Base-by-base conservation (phyloP, 1,140 invertebrate genomes). In the Trialeurodes vaporariorum region DNA sequence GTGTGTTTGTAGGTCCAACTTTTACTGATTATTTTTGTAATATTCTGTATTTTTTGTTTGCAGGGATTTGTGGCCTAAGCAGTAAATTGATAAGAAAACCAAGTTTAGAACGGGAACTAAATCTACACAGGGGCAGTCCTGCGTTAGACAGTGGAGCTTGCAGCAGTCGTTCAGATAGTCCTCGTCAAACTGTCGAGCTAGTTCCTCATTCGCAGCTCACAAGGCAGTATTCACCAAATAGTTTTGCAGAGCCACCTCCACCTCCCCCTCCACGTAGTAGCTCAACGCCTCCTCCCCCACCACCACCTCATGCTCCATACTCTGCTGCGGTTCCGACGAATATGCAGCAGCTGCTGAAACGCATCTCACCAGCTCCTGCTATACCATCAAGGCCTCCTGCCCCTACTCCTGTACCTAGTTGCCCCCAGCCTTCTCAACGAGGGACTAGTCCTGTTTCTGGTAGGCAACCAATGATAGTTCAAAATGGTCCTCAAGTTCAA, bases 111-210 rank as follows among this genome's bases (percentile, higher is more conserved):
- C 81, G 89, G 59, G 90, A 92, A 75, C 76, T 88, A 23, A 84
- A 80, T 72, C 78, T 89, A 25, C 87, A 89, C 64, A 82, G 91
- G 65, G 87, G 88, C 11, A 93, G 91, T 78, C 92, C 92, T 0
- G 91, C 90, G 0, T 80, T 93, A 59, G 92, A 94, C 71, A 93
- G 90, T 60, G 90, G 90, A 9, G 90, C 90, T 21, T 91, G 89
- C 22, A 93, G 91, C 75, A 92, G 91, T 12, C 82, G 93, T 25
- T 94, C 92, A 0, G 92, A 95, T 74, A 93, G 90, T 79, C 92
- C 92, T 0, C 82, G 88, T 69, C 83, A 88, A 68, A 66, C 60
- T 64, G 25, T 74, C 77, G 77, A 23, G 34, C 64, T 68, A 13
- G 66, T 79, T 80, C 71, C 70, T 81, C 83, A 77, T 76, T 78